A percentile compares a stretch with the other conserved stretches of the same genome.
phyloP scores from a whole-genome alignment of 53 echinoderm and acorn worm genomes.

The Paracentrotus lividus region DNA sequence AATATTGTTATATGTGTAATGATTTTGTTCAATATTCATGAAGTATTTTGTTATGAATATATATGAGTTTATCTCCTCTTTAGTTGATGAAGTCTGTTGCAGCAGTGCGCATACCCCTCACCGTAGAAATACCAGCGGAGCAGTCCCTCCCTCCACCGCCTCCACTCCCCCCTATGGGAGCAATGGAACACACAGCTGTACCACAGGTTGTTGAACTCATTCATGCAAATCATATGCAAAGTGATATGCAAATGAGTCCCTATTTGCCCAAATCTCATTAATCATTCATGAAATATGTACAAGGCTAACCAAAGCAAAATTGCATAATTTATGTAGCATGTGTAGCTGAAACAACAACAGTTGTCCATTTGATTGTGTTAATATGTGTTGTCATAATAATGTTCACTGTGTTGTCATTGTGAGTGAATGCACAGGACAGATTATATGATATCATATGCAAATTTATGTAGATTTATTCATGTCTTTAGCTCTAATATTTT shows the following conservation, averaged over 20 bases:
- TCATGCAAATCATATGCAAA: slow-evolving; percentile 57
- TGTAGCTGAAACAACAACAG: neutral
- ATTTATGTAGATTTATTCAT: slow-evolving; percentile 33
- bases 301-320: slow-evolving; percentile 10
- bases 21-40: neutral
- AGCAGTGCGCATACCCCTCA: slow-evolving; percentile 58
- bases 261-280: neutral
- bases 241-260: slow-evolving; percentile 58
- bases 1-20: neutral
- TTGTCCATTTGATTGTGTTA: neutral
- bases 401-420: neutral
- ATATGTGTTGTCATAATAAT: slow-evolving; percentile 18
- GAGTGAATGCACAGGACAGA: neutral
- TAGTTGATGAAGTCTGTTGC: slow-evolving; percentile 65
- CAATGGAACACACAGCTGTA: slow-evolving; percentile 44
- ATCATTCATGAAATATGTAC: slow-evolving; percentile 34
- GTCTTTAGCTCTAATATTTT: neutral
- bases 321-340: slow-evolving; percentile 23
- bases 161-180: slow-evolving; percentile 64
- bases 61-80: slow-evolving; percentile 22
- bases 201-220: slow-evolving; percentile 60
- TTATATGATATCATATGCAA: neutral
- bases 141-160: slow-evolving; percentile 60
- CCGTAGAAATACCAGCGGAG: slow-evolving; percentile 58
- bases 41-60: slow-evolving; percentile 25